These are phyloP conservation scores for Cosmia trapezina DNA, from an alignment of 2,888 invertebrate species.

Conservation along the genomic window DNA sequence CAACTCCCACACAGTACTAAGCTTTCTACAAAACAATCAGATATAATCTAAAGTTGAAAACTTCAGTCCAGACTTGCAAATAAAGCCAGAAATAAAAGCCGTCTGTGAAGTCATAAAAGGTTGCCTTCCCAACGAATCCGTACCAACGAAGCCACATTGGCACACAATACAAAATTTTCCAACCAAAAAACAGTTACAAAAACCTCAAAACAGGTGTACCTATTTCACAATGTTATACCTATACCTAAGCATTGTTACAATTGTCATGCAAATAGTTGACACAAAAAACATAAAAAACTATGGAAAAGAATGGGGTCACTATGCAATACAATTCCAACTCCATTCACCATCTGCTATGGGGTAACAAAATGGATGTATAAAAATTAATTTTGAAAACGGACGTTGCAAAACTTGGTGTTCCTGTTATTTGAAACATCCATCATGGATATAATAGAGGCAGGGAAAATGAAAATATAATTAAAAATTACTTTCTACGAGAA, in stretches of 20 bases:
- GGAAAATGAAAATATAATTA: slow-evolving; percentile 1
- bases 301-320: slow-evolving; percentile 58
- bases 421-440: slow-evolving; percentile 22
- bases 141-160: not conserved
- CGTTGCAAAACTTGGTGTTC: slow-evolving; percentile 32
- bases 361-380: slow-evolving; percentile 39
- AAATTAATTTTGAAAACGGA: slow-evolving; percentile 57
- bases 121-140: not conserved
- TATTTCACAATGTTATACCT: slow-evolving; percentile 34
- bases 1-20: not conserved
- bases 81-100: not conserved
- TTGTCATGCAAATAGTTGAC: slow-evolving; percentile 55
- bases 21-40: not conserved
- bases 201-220: slow-evolving; percentile 43
- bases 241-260: slow-evolving; percentile 50
- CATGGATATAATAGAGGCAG: slow-evolving; percentile 2
- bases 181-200: slow-evolving; percentile 19
- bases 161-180: slow-evolving; percentile 39
- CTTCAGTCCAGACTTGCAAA: slow-evolving; percentile 11
- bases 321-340: slow-evolving; percentile 37
- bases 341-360: slow-evolving; percentile 54
- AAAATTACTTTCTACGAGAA: not conserved
- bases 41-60: not conserved
- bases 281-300: slow-evolving; percentile 27
- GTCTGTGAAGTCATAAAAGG: slow-evolving; percentile 29